Evolutionary conservation across 2,113 vertebrate genomes (phyloP).

Genomic region (Salvelinus sp.): DNA sequence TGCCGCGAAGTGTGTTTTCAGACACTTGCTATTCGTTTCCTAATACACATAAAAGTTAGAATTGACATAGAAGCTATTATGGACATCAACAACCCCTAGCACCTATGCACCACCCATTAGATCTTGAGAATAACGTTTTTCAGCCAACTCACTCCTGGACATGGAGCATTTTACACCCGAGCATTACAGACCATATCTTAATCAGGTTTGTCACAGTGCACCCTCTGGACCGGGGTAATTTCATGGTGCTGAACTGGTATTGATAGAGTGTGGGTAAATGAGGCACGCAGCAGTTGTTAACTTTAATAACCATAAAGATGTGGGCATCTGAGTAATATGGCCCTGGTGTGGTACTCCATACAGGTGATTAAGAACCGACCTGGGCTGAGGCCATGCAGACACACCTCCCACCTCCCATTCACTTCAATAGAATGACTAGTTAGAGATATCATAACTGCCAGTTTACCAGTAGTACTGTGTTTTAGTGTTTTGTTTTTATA

Average conservation of each 20-base stretch:
- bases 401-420: conserved; percentile 42
- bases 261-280: conserved; percentile 73
- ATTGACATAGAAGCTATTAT: conserved; percentile 60
- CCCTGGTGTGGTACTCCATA: conserved; percentile 62
- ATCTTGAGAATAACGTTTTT: conserved; percentile 46
- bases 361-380: conserved; percentile 75
- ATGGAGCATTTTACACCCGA: conserved; percentile 64
- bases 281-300: conserved; percentile 72
- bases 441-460: conserved; percentile 48
- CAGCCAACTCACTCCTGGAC: conserved; percentile 47
- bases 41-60: conserved; percentile 48
- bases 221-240: conserved; percentile 72
- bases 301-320: conserved; percentile 77
- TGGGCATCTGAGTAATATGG: conserved; percentile 65
- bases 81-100: conserved; percentile 32
- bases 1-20: conserved; percentile 29
- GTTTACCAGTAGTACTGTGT: too few species aligned
- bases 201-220: conserved; percentile 71
- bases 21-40: conserved; percentile 8
- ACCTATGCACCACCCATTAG: conserved; percentile 5
- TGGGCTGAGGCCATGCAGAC: conserved; percentile 40
- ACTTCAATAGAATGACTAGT: conserved; percentile 56
- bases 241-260: conserved; percentile 75
- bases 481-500: not conserved
- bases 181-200: conserved; percentile 66